Base-by-base conservation (phyloP, 2,888 invertebrate species). In the Idaea biselata region DNA sequence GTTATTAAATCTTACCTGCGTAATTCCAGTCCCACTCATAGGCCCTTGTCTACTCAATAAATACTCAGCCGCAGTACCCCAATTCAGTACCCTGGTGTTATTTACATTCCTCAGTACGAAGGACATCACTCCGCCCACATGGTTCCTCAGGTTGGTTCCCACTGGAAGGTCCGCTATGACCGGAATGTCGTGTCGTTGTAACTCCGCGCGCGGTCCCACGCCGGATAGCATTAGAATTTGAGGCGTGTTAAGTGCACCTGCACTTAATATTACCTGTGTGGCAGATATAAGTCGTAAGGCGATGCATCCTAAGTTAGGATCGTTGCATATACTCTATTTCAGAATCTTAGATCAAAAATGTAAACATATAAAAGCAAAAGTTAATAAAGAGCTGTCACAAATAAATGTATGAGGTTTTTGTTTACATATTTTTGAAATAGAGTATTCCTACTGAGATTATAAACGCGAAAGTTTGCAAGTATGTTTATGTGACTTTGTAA, bases 191-290 rank as follows among this genome's bases (percentile, higher is more conserved):
- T 93, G 87, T 18, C 84, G 77, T 5, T 88, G 76, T 0, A 95
- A 77, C 55, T 93, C 93, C 0, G 89, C 83, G 67, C 84, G 88
- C 0, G 95, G 94, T 0, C 95, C 95, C 16, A 95, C 89, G 33
- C 95, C 95, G 0, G 95, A 95, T 11, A 94, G 84, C 57, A 95
- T 76, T 0, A 95, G 87, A 11, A 95, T 81, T 68, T 95, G 94
- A 0, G 95, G 95, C 0, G 94, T 94, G 79, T 94, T 94, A 5
- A 95, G 84, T 6, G 95, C 91, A 16, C 95, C 95, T 32, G 93
- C 95, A 59, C 94, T 93, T 18, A 95, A 78, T 65, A 95, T 89
- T 1, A 94, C 87, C 88, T 94, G 85, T 0, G 76, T 77, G 31
- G 1, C n/a, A 32, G 32, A 44, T 59, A 44, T 25, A 32, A 32